A percentile compares a stretch with the other conserved stretches of the same genome.
These are phyloP conservation scores for Andrena cerasifolii DNA, from an alignment of 1,140 invertebrate genomes.

Conservation along the genomic window DNA sequence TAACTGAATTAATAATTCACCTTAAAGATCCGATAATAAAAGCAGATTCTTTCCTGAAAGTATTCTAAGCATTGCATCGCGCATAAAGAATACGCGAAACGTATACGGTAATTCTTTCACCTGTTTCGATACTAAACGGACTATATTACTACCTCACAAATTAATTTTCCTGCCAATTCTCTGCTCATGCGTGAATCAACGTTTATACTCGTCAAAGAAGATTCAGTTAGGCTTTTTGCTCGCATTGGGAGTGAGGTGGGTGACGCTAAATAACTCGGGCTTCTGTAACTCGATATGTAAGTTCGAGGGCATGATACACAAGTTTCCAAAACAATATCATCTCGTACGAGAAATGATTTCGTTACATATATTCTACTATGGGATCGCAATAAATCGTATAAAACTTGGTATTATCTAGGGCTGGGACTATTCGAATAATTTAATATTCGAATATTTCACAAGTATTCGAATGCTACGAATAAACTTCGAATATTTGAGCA, in stretches of 20 bases:
- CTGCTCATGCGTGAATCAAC: conserved; percentile 36
- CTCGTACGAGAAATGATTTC: neutral
- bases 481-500: too few species aligned
- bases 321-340: conserved; percentile 14
- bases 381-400: too few species aligned
- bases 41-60: too few species aligned
- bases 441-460: too few species aligned
- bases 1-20: too few species aligned
- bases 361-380: too few species aligned
- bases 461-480: too few species aligned
- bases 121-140: conserved; percentile 14
- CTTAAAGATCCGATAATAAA: too few species aligned
- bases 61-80: neutral
- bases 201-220: conserved; percentile 10
- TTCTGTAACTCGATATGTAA: conserved; percentile 21
- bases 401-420: too few species aligned
- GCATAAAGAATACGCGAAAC: neutral
- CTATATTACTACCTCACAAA: conserved; percentile 25
- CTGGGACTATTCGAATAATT: too few species aligned
- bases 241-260: neutral
- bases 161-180: conserved; percentile 33
- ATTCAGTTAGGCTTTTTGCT: neutral
- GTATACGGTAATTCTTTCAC: neutral
- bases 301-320: neutral
- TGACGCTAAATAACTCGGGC: conserved; percentile 14